These are phyloP conservation scores for Bradypodion ventrale DNA, from an alignment of 2,797 vertebrate genomes.

Conservation along the genomic window DNA sequence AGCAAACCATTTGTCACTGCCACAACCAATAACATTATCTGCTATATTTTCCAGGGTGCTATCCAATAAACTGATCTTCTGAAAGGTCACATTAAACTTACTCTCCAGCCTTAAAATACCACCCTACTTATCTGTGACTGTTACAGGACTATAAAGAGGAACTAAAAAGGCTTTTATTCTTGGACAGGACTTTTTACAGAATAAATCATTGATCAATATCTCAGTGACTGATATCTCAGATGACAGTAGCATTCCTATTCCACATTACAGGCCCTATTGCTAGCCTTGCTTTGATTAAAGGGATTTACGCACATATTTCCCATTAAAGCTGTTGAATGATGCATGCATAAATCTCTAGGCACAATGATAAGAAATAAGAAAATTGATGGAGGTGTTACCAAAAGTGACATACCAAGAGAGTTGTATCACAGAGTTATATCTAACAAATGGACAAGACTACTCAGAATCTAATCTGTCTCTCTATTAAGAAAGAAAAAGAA, in stretches of 20 bases:
- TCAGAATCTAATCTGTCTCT: background rate
- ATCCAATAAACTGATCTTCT: constrained; percentile 45
- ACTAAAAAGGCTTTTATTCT: constrained; percentile 10
- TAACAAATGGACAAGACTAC: fast-evolving
- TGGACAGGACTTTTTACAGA: constrained; percentile 1
- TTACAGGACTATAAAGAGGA: background rate
- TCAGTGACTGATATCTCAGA: background rate
- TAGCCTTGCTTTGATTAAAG: constrained; percentile 18
- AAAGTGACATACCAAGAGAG: background rate
- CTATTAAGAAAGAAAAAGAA: background rate
- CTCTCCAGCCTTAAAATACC: constrained; percentile 33
- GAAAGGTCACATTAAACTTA: constrained; percentile 11
- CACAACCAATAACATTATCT: constrained; percentile 1
- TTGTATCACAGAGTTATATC: background rate
- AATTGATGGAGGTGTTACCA: background rate
- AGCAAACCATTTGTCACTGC: constrained; percentile 40
- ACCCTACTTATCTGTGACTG: constrained; percentile 16
- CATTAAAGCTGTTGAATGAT: constrained; percentile 15
- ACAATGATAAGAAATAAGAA: constrained; percentile 16
- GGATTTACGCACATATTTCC: background rate
- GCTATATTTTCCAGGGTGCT: constrained; percentile 41
- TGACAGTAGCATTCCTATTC: background rate
- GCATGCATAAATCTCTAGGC: background rate
- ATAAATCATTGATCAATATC: constrained; percentile 12
- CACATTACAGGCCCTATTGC: background rate